Percentiles rank a stretch among this genome's conserved stretches.
These are phyloP conservation scores for Carassius carassius DNA, from an alignment of 2,113 vertebrate species.

Conservation along the genomic window DNA sequence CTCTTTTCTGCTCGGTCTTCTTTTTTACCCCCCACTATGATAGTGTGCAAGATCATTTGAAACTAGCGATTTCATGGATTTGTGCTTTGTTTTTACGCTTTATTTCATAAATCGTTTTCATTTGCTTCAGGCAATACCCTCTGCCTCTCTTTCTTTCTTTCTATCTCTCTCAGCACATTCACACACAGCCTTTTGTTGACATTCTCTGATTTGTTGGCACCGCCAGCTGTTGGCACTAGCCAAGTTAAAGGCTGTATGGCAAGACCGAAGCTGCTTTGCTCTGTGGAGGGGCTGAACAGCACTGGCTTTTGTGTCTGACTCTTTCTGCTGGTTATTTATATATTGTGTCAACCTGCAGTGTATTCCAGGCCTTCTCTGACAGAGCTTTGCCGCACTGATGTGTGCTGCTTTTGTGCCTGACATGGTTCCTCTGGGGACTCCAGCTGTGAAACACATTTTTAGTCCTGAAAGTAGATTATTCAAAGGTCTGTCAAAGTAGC, in stretches of 20 bases:
- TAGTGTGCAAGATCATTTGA: neutral
- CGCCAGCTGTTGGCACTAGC: slow-evolving; percentile 12
- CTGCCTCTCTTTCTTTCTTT: slow-evolving; percentile 25
- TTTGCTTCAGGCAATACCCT: neutral
- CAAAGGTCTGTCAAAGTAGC: neutral
- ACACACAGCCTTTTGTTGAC: slow-evolving; percentile 4
- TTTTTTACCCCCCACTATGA: neutral
- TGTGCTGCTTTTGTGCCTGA: slow-evolving; percentile 70
- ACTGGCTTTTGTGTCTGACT: slow-evolving; percentile 72
- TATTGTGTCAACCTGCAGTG: slow-evolving; percentile 66
- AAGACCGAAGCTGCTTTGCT: slow-evolving; percentile 27
- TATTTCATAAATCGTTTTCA: neutral
- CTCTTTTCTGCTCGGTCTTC: neutral
- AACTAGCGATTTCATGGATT: neutral
- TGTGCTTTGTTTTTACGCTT: neutral
- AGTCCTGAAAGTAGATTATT: slow-evolving; percentile 14
- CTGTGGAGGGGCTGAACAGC: slow-evolving; percentile 62
- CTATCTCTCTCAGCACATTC: neutral
- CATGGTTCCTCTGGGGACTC: slow-evolving; percentile 11
- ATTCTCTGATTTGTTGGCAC: slow-evolving; percentile 38
- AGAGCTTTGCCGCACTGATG: slow-evolving; percentile 62
- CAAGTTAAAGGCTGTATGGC: slow-evolving; percentile 25
- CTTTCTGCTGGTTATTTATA: slow-evolving; percentile 73
- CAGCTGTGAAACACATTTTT: slow-evolving; percentile 32
- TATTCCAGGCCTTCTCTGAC: slow-evolving; percentile 68